Percentiles rank a stretch among this genome's conserved stretches.
phyloP scores from a whole-genome alignment of 2,888 invertebrate species.

The Drepana falcataria region DNA sequence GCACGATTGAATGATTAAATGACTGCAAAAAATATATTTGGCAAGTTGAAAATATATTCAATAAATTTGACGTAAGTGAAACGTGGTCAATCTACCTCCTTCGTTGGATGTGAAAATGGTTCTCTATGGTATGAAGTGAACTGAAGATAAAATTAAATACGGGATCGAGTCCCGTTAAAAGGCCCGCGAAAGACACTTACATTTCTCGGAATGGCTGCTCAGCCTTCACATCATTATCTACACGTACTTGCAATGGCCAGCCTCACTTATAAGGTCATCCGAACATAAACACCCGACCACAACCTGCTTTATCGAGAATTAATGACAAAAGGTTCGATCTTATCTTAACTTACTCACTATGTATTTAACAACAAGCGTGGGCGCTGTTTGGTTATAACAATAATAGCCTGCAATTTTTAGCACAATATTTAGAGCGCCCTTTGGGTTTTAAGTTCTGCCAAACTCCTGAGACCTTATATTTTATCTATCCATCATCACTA shows the following conservation, averaged over 20 bases:
- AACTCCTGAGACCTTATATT: too few relatives aligned
- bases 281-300: constrained; percentile 8
- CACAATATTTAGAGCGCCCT: too few relatives aligned
- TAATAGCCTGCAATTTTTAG: background rate
- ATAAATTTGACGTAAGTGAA: too few relatives aligned
- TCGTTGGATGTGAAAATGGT: background rate
- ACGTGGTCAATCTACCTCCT: background rate
- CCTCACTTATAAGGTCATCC: constrained; percentile 12
- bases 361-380: background rate
- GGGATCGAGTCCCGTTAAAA: constrained; percentile 25
- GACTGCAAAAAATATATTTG: background rate
- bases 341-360: background rate
- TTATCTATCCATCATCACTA: too few relatives aligned
- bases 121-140: background rate
- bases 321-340: background rate
- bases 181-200: constrained; percentile 34
- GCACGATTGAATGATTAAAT: background rate
- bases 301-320: background rate
- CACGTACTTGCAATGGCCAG: constrained; percentile 6
- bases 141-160: constrained; percentile 8
- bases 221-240: constrained; percentile 27
- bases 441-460: too few relatives aligned
- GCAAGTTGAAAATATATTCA: background rate
- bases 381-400: background rate
- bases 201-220: constrained; percentile 38